Conservation (phyloP, 2,888 invertebrate genomes). For the Amiota mariae region DNA sequence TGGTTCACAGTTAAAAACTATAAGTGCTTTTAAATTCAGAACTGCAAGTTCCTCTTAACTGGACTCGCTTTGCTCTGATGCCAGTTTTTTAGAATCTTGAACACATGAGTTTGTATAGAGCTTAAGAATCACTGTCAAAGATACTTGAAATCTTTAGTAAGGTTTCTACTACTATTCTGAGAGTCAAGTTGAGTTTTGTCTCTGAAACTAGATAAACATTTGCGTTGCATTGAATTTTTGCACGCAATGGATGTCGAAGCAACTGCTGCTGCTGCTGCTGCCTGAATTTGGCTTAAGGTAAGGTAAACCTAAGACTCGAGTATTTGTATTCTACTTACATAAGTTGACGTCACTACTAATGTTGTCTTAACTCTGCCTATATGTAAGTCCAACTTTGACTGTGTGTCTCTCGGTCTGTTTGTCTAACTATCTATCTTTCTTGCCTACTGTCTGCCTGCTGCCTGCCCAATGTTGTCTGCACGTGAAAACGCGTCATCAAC, state of each 20-base stretch:
- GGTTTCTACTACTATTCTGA: background rate
- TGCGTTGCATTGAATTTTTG: slow-evolving; percentile 47
- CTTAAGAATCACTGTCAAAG: too few relatives aligned
- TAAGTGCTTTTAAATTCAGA: too few relatives aligned
- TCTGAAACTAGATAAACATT: slow-evolving; percentile 42
- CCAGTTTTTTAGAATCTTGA: too few relatives aligned
- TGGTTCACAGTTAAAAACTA: too few relatives aligned
- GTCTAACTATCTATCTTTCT: background rate
- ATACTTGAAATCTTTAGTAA: background rate
- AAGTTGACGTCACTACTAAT: slow-evolving; percentile 24
- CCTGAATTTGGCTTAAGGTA: slow-evolving; percentile 11
- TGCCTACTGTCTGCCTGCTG: background rate
- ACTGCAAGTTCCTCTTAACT: too few relatives aligned
- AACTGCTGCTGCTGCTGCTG: slow-evolving; percentile 32
- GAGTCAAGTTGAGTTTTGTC: too few relatives aligned
- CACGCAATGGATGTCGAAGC: slow-evolving; percentile 59
- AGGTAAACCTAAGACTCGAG: background rate
- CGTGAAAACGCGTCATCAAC: slow-evolving; percentile 37
- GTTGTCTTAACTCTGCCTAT: background rate
- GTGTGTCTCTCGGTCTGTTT: too few relatives aligned
- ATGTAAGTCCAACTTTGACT: background rate
- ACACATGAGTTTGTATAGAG: too few relatives aligned
- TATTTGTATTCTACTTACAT: background rate
- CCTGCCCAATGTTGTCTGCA: slow-evolving; percentile 17
- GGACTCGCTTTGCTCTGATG: too few relatives aligned